A percentile compares a stretch with the other conserved stretches of the same genome.
These are phyloP conservation scores for Nylanderia fulva DNA, from an alignment of 1,140 invertebrate genomes.

Conservation along the genomic window DNA sequence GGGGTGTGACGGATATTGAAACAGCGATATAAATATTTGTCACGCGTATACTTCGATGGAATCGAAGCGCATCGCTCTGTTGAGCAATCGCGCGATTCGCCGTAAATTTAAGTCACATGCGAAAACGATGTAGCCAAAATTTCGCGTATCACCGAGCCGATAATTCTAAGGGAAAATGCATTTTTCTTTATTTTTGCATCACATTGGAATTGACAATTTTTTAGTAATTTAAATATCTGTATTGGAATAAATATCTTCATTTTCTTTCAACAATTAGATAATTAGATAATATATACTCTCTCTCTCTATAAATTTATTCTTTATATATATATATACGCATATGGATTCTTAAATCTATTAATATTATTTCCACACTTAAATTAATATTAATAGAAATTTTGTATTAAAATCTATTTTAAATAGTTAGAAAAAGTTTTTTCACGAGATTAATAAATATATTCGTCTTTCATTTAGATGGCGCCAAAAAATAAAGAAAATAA, in stretches of 20 bases:
- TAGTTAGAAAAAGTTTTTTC: background rate
- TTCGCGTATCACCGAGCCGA: background rate
- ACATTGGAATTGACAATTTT: background rate
- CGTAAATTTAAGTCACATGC: background rate
- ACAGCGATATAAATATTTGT: conserved; percentile 36
- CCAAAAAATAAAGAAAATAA: conserved; percentile 84
- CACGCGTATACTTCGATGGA: background rate
- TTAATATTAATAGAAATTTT: too few species aligned
- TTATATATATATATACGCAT: too few species aligned
- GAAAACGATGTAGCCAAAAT: background rate
- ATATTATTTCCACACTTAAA: too few species aligned
- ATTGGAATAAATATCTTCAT: too few species aligned
- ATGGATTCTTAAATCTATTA: too few species aligned
- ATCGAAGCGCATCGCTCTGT: background rate
- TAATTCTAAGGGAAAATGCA: background rate
- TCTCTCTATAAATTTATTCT: too few species aligned
- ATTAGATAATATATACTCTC: too few species aligned
- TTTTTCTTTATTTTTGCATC: background rate
- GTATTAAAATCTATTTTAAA: too few species aligned
- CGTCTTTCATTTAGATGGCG: conserved; percentile 81
- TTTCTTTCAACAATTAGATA: too few species aligned
- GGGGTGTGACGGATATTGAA: background rate
- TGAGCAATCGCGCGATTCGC: background rate
- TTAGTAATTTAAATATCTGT: too few species aligned
- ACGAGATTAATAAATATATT: background rate